Conservation (phyloP, 2,797 vertebrate species). For the Peromyscus nudipes region DNA sequence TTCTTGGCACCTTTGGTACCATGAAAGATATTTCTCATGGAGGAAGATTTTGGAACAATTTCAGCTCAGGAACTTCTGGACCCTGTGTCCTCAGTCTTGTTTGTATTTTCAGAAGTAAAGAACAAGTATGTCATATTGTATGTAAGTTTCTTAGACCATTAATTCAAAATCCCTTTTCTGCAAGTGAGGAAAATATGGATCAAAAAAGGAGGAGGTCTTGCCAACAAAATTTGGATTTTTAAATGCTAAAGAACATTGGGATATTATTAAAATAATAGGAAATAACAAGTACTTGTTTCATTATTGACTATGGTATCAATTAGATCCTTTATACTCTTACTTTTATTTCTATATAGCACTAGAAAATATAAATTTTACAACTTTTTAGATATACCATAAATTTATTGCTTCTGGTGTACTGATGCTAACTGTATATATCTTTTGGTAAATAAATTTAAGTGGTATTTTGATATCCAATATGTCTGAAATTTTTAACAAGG, state of each 20-base stretch:
- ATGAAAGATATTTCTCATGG: background rate
- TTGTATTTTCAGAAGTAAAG: slow-evolving; percentile 1
- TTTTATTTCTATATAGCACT: background rate
- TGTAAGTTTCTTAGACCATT: background rate
- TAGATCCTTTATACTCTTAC: background rate
- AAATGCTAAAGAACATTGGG: background rate
- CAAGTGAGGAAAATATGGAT: background rate
- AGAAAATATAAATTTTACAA: background rate
- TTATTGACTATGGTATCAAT: background rate
- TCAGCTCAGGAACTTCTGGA: background rate
- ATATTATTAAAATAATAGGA: background rate
- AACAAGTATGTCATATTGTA: background rate
- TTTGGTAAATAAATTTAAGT: background rate
- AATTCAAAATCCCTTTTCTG: background rate
- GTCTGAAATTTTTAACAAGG: background rate
- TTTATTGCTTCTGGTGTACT: background rate
- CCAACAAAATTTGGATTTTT: background rate
- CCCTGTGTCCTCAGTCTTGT: background rate
- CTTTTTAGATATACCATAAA: background rate
- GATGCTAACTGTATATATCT: background rate
- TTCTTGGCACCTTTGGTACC: background rate
- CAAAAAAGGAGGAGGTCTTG: background rate
- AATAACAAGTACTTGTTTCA: background rate
- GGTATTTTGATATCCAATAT: background rate
- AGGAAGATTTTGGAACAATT: background rate